Evolutionary conservation across 2,113 vertebrate genomes (phyloP).

Genomic region (Hippocampus guttulatus): DNA sequence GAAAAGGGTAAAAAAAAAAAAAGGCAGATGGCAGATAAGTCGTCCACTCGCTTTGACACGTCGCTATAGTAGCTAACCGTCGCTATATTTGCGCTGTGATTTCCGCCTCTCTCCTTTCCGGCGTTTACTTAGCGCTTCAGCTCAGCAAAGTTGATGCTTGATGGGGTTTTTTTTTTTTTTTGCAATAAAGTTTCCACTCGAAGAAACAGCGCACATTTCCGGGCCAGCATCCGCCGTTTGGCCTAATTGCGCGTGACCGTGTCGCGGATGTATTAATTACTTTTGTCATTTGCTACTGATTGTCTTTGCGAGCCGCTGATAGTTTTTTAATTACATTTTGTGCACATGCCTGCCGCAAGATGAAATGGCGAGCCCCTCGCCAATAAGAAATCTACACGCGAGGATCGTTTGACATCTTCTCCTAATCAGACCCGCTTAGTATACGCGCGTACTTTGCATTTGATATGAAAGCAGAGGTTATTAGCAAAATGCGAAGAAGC

Average conservation of each 20-base stretch:
- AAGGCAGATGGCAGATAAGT: too few species aligned
- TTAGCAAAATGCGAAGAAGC: constrained; percentile 38
- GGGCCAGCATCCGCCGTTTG: constrained; percentile 15
- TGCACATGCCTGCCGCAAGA: constrained; percentile 12
- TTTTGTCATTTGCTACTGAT: constrained; percentile 55
- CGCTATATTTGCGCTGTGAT: not conserved
- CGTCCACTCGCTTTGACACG: not conserved
- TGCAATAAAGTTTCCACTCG: constrained; percentile 30
- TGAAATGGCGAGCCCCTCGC: constrained; percentile 27
- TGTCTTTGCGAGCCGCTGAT: constrained; percentile 41
- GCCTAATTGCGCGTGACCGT: constrained; percentile 52
- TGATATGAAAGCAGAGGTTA: constrained; percentile 50
- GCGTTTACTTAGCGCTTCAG: constrained; percentile 3
- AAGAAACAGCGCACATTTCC: constrained; percentile 31
- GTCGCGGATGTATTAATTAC: constrained; percentile 51
- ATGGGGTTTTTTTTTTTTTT: constrained; percentile 8
- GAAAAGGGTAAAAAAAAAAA: not conserved
- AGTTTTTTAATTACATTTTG: constrained; percentile 44
- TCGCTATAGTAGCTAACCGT: not conserved
- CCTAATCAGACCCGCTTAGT: constrained; percentile 1
- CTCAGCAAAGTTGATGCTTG: constrained; percentile 19
- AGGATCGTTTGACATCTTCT: constrained; percentile 2
- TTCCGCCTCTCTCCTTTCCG: not conserved
- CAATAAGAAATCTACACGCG: constrained; percentile 17
- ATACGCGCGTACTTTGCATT: not conserved